These are phyloP conservation scores for Alligator mississippiensis DNA, from an alignment of 2,113 vertebrate genomes.

Conservation along the genomic window DNA sequence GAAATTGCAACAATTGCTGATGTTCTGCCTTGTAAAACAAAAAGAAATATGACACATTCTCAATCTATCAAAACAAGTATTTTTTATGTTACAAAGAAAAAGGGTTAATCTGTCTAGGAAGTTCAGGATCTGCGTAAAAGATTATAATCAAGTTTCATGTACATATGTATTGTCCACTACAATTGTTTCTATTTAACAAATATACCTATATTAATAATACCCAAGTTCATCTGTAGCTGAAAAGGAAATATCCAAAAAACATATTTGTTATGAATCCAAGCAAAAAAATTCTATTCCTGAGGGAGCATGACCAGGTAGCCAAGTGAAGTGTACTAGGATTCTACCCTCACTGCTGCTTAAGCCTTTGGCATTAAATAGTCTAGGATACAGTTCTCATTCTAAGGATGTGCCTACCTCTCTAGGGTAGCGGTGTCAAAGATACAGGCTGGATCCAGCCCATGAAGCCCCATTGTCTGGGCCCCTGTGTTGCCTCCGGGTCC, in stretches of 20 bases:
- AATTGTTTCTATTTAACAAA: not conserved
- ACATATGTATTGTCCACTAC: not conserved
- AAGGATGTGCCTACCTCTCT: too few relatives aligned
- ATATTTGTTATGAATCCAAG: not conserved
- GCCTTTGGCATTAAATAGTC: too few relatives aligned
- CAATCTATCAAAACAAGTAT: not conserved
- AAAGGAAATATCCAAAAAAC: not conserved
- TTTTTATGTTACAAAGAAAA: not conserved
- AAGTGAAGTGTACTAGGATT: too few relatives aligned
- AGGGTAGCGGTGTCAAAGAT: too few relatives aligned
- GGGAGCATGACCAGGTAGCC: too few relatives aligned
- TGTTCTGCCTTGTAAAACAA: not conserved
- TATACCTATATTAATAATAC: not conserved
- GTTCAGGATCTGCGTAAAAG: not conserved
- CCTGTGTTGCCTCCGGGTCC: too few relatives aligned
- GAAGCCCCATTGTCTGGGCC: too few relatives aligned
- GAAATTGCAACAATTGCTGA: slow-evolving; percentile 21
- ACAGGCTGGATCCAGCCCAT: too few relatives aligned
- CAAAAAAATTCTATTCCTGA: not conserved
- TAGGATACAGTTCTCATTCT: too few relatives aligned
- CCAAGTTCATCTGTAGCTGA: not conserved
- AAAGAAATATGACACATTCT: not conserved
- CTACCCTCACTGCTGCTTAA: too few relatives aligned
- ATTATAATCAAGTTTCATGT: not conserved
- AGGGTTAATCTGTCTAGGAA: not conserved